Percentiles rank a stretch among this genome's conserved stretches.
Evolutionary conservation across 2,888 invertebrate species (phyloP).

Genomic region (Phytoseiulus persimilis): DNA sequence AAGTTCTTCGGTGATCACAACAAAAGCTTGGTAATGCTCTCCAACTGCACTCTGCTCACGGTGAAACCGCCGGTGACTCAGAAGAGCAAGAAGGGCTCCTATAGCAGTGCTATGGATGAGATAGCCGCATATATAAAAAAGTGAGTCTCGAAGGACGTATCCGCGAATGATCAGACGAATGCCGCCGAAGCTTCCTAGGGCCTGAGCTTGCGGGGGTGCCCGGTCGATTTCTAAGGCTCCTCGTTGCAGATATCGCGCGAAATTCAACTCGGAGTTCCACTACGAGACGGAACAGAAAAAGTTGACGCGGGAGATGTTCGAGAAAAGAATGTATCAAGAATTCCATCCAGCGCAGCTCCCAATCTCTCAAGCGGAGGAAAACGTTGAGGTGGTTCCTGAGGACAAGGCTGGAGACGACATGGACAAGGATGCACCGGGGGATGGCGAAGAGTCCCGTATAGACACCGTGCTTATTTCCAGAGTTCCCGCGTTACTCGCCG

Average conservation of each 20-base stretch:
- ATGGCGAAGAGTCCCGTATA: not conserved
- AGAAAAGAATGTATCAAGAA: not conserved
- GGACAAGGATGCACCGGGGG: not conserved
- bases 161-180: too few relatives aligned
- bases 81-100: slow-evolving; percentile 35
- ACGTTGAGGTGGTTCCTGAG: not conserved
- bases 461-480: slow-evolving; percentile 10
- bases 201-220: too few relatives aligned
- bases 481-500: not conserved
- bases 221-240: too few relatives aligned
- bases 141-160: too few relatives aligned
- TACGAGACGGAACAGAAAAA: slow-evolving; percentile 30
- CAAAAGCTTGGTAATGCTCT: slow-evolving; percentile 15
- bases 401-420: not conserved
- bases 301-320: slow-evolving; percentile 16
- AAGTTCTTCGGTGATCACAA: slow-evolving; percentile 37
- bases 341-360: not conserved
- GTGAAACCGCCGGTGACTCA: slow-evolving; percentile 22
- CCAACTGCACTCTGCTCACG: slow-evolving; percentile 28
- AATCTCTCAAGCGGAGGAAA: not conserved
- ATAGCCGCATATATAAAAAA: slow-evolving; percentile 19
- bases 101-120: slow-evolving; percentile 29
- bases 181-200: too few relatives aligned
- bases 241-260: not conserved
- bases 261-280: not conserved